Conservation (phyloP, 2,113 vertebrate genomes). For the Peromyscus californicus region DNA sequence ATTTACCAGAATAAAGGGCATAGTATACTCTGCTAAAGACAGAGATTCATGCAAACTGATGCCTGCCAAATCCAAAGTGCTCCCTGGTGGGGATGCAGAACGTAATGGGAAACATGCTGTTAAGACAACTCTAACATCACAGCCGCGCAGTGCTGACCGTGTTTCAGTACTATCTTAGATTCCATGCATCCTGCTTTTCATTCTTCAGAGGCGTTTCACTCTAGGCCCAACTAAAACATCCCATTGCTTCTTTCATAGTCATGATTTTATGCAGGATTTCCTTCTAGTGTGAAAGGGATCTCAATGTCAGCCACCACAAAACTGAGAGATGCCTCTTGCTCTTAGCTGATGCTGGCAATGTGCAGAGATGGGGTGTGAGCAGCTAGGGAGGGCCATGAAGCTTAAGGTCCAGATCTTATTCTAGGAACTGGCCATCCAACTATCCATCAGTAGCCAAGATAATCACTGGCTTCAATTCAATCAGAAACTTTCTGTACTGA, state of each 20-base stretch:
- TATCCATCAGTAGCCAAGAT: background rate
- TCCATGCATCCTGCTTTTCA: fast-evolving
- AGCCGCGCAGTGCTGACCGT: background rate
- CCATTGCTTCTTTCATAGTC: background rate
- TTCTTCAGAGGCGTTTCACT: background rate
- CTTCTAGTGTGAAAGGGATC: background rate
- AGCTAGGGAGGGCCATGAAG: background rate
- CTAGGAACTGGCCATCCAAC: background rate
- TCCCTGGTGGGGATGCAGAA: background rate
- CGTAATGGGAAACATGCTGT: background rate
- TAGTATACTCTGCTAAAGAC: background rate
- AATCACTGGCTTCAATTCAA: background rate
- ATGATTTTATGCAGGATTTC: background rate
- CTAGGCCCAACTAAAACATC: background rate
- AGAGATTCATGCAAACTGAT: background rate
- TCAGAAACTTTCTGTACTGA: background rate
- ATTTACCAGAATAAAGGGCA: background rate
- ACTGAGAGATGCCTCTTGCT: no score
- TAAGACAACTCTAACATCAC: background rate
- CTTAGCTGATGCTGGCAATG: background rate
- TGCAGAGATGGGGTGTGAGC: background rate
- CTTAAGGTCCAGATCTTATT: background rate
- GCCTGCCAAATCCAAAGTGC: background rate
- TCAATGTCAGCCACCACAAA: fast-evolving
- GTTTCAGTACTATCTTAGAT: fast-evolving